phyloP scores from a whole-genome alignment of 2,797 vertebrate species.

The Gymnopithys bicolor region DNA sequence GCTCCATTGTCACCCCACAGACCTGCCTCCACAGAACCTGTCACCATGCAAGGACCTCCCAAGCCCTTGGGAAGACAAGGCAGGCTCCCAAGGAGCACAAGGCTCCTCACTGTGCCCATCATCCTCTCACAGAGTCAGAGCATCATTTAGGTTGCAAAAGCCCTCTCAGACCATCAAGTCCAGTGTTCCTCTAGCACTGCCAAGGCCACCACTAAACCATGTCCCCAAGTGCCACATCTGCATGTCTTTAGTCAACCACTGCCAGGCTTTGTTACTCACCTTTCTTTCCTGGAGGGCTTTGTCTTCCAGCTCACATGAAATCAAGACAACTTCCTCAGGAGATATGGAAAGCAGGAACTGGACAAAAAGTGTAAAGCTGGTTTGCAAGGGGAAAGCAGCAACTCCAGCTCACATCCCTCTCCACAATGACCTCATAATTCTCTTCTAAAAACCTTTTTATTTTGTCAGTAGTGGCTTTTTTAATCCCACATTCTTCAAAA shows the following conservation, averaged over 20 bases:
- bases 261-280: not conserved
- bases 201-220: not conserved
- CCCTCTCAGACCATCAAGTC: rapidly evolving
- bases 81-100: not conserved
- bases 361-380: not conserved
- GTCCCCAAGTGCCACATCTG: not conserved
- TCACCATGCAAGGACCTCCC: not conserved
- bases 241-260: not conserved
- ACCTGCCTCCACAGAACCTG: not conserved
- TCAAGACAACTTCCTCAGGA: not conserved
- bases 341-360: not conserved
- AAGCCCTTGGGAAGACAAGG: not conserved
- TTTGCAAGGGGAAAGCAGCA: not conserved
- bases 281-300: not conserved
- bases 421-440: not conserved
- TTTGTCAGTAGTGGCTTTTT: not conserved
- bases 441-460: not conserved
- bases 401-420: not conserved
- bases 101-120: not conserved
- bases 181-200: not conserved
- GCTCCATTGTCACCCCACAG: not conserved
- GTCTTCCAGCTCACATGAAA: not conserved
- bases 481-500: not conserved
- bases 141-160: not conserved
- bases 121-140: not conserved